A percentile compares a stretch with the other conserved stretches of the same genome.
phyloP scores from a whole-genome alignment of 2,888 invertebrate species.

The Pachymerium ferrugineum region DNA sequence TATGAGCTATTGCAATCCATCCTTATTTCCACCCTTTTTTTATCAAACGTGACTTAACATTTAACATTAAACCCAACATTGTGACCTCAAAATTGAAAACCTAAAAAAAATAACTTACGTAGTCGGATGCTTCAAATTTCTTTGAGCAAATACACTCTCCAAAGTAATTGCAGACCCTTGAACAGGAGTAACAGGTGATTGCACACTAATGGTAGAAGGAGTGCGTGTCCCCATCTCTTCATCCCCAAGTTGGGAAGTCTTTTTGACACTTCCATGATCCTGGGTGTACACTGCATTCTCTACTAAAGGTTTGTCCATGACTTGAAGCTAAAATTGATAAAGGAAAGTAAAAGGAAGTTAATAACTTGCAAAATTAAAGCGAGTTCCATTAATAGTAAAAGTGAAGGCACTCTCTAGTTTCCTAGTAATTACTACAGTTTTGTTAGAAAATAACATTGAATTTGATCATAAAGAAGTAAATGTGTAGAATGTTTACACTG shows the following conservation, averaged over 20 bases:
- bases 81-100: too few species aligned
- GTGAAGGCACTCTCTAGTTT: too few species aligned
- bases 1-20: too few species aligned
- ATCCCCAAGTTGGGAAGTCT: neutral
- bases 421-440: too few species aligned
- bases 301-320: constrained; percentile 27
- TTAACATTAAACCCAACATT: too few species aligned
- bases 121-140: constrained; percentile 69
- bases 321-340: neutral
- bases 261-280: constrained; percentile 5
- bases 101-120: constrained; percentile 56
- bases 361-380: neutral
- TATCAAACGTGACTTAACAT: too few species aligned
- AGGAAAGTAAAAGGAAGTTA: neutral
- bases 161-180: neutral
- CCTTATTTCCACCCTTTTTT: too few species aligned
- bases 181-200: neutral
- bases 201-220: neutral
- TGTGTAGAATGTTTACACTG: neutral
- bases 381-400: neutral
- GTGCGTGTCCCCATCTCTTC: neutral
- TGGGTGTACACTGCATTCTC: neutral
- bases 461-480: neutral
- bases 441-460: too few species aligned
- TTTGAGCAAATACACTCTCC: constrained; percentile 48